phyloP scores from a whole-genome alignment of 2,797 vertebrate species.

The Sparus aurata region DNA sequence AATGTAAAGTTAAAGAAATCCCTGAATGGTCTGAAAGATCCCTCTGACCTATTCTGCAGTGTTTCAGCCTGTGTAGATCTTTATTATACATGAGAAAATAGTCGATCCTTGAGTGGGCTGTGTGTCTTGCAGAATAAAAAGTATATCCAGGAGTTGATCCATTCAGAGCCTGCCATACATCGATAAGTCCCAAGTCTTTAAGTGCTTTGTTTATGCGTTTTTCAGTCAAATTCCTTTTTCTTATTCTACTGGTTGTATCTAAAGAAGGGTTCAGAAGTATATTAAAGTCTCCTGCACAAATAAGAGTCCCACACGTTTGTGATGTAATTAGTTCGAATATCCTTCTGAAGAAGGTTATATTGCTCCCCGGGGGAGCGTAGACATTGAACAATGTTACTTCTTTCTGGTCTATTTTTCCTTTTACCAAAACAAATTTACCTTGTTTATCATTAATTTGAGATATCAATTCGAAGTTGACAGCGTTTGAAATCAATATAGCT shows the following conservation, averaged over 20 bases:
- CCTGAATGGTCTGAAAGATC: slow-evolving; percentile 23
- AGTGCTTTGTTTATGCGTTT: slow-evolving; percentile 11
- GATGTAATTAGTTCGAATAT: background rate
- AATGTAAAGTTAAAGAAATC: slow-evolving; percentile 11
- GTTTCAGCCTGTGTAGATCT: background rate
- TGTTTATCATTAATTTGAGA: background rate
- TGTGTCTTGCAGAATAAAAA: slow-evolving; percentile 20
- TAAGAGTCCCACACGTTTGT: background rate
- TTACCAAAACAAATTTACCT: background rate
- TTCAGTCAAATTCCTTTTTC: background rate
- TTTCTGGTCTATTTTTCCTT: background rate
- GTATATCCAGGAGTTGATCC: slow-evolving; percentile 7
- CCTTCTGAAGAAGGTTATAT: background rate
- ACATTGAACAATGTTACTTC: slow-evolving; percentile 16
- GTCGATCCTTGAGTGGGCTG: slow-evolving; percentile 8
- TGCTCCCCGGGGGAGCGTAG: background rate
- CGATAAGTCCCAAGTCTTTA: slow-evolving; percentile 2
- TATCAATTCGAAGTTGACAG: background rate
- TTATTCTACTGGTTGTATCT: background rate
- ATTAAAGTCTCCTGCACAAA: slow-evolving; percentile 5
- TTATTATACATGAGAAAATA: slow-evolving; percentile 18
- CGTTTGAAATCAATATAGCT: slow-evolving; percentile 11
- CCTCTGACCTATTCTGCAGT: slow-evolving; percentile 1
- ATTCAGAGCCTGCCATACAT: background rate
- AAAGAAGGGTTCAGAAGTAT: background rate